Conservation (phyloP, 2,797 vertebrate species). For the Bovichtus variegatus region DNA sequence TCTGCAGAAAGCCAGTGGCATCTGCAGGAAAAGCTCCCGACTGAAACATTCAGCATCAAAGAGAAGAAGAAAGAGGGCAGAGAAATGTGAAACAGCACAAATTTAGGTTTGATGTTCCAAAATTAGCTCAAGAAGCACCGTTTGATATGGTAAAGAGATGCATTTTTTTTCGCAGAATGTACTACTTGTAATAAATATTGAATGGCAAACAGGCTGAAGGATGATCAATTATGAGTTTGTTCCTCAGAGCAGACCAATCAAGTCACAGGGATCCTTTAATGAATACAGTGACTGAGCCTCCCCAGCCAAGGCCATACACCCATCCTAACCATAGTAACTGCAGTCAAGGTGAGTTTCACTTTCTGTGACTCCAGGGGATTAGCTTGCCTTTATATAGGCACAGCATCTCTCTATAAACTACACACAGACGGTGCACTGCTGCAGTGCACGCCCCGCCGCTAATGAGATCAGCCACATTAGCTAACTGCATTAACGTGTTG, state of each 20-base stretch:
- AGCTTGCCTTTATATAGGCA: conserved; percentile 63
- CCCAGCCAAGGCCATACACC: conserved; percentile 37
- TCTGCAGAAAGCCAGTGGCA: conserved; percentile 23
- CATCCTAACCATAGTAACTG: conserved; percentile 63
- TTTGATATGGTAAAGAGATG: not conserved
- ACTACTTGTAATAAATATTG: conserved; percentile 36
- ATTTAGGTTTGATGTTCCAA: conserved; percentile 49
- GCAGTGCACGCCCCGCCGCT: conserved; percentile 41
- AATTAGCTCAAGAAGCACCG: conserved; percentile 27
- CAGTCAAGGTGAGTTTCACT: conserved; percentile 80
- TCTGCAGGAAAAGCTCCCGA: conserved; percentile 31
- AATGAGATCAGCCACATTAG: conserved; percentile 72
- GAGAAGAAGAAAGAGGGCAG: not conserved
- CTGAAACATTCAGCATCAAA: conserved; percentile 59
- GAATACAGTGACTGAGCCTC: conserved; percentile 39
- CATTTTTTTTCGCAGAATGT: conserved; percentile 20
- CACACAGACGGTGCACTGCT: conserved; percentile 29
- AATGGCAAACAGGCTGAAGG: conserved; percentile 36
- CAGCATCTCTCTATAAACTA: conserved; percentile 60
- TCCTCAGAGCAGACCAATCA: conserved; percentile 30
- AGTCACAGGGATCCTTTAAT: conserved; percentile 35
- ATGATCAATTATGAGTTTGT: conserved; percentile 50
- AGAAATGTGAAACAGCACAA: conserved; percentile 16
- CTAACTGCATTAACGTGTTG: conserved; percentile 67
- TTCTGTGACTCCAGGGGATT: conserved; percentile 73